phyloP scores from a whole-genome alignment of 2,888 invertebrate species.

The Ellobium chinense region DNA sequence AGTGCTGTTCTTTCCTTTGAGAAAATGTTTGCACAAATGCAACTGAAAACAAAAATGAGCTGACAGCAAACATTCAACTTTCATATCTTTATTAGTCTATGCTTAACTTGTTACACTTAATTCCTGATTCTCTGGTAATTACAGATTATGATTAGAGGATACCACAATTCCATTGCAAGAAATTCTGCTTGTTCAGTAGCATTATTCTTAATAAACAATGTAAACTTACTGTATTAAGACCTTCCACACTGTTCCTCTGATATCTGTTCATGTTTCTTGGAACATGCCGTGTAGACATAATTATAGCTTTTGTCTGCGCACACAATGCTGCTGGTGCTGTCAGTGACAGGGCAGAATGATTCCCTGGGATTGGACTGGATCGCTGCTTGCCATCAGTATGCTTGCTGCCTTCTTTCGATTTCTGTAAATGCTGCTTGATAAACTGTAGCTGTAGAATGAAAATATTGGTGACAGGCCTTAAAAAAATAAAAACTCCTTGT shows the following conservation, averaged over 20 bases:
- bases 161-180: too few relatives aligned
- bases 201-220: not conserved
- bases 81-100: too few relatives aligned
- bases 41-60: too few relatives aligned
- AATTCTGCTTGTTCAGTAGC: too few relatives aligned
- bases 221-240: constrained; percentile 86
- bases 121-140: too few relatives aligned
- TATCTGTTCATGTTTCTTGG: constrained; percentile 83
- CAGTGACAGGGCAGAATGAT: constrained; percentile 79
- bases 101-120: too few relatives aligned
- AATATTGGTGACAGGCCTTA: not conserved
- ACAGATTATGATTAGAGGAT: too few relatives aligned
- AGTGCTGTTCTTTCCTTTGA: too few relatives aligned
- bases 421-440: constrained; percentile 71
- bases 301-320: constrained; percentile 81
- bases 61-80: too few relatives aligned
- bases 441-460: constrained; percentile 51
- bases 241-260: constrained; percentile 91
- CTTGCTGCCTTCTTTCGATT: constrained; percentile 69
- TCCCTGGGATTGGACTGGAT: constrained; percentile 81
- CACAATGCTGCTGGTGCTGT: constrained; percentile 66
- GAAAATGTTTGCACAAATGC: too few relatives aligned
- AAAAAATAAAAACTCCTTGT: constrained; percentile 6
- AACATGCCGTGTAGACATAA: constrained; percentile 80
- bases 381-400: constrained; percentile 64